A percentile compares a stretch with the other conserved stretches of the same genome.
These are phyloP conservation scores for Artemia franciscana DNA, from an alignment of 1,140 invertebrate species.

Conservation along the genomic window DNA sequence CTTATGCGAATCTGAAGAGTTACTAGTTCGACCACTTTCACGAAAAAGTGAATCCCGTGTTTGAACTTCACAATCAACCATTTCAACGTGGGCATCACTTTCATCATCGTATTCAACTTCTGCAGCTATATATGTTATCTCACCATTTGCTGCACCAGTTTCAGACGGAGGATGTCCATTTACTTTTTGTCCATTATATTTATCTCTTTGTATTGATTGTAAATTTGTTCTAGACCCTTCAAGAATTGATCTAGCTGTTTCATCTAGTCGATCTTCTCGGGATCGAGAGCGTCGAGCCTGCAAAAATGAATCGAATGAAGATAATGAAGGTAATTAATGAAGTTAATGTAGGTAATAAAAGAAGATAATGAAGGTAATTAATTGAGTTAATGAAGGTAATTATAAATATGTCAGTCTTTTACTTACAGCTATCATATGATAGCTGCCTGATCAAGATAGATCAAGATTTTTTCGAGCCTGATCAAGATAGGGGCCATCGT, in stretches of 20 bases:
- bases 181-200: not conserved
- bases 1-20: not conserved
- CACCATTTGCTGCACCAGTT: not conserved
- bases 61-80: not conserved
- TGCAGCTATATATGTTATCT: not conserved
- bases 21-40: not conserved
- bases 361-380: not conserved
- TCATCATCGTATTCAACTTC: not conserved
- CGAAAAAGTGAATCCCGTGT: not conserved
- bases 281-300: conserved; percentile 9
- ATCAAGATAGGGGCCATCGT: no score
- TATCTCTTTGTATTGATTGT: not conserved
- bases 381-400: not conserved
- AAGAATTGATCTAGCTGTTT: not conserved
- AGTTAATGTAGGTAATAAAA: not conserved
- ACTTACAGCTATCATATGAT: no score
- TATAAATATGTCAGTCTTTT: no score
- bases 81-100: not conserved
- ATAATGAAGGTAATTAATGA: not conserved
- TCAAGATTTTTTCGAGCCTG: no score
- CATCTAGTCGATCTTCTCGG: conserved; percentile 8
- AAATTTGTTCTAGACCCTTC: not conserved
- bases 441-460: no score
- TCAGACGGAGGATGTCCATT: not conserved
- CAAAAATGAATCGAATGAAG: no score